phyloP scores from a whole-genome alignment of 2,113 vertebrate genomes.

The Triplophysa dalaica region DNA sequence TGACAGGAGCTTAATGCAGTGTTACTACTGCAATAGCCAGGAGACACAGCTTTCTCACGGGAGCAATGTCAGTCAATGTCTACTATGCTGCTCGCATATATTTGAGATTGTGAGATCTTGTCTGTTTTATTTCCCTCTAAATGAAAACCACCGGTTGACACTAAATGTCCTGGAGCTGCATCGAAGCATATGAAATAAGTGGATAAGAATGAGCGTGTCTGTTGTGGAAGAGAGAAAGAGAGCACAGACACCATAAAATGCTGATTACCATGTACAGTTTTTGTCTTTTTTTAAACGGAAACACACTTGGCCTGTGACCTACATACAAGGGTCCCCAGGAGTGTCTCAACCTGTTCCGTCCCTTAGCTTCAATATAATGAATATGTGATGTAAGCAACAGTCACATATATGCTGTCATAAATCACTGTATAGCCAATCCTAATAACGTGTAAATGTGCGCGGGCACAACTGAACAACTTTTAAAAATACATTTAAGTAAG shows the following conservation, averaged over 20 bases:
- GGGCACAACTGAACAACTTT: too few species aligned
- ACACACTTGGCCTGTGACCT: conserved; percentile 23
- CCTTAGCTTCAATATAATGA: neutral
- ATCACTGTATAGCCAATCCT: too few species aligned
- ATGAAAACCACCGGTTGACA: conserved; percentile 31
- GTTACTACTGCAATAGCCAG: neutral
- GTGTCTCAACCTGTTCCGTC: conserved; percentile 24
- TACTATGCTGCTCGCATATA: neutral
- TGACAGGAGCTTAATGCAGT: neutral
- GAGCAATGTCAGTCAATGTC: neutral
- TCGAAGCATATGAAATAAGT: conserved; percentile 11
- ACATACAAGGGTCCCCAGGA: conserved; percentile 5
- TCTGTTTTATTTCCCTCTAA: conserved; percentile 27
- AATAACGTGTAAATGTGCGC: too few species aligned
- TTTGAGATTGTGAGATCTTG: conserved; percentile 1
- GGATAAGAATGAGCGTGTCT: neutral
- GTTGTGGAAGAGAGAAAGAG: neutral
- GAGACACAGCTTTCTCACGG: conserved; percentile 3
- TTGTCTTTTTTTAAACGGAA: conserved; percentile 2
- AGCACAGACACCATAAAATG: neutral
- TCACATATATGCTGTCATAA: too few species aligned
- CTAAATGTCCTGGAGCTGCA: conserved; percentile 6
- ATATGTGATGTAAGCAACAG: neutral
- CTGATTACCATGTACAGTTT: neutral
- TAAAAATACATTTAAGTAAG: too few species aligned